These are phyloP conservation scores for Tyrophagus putrescentiae DNA, from an alignment of 1,140 invertebrate species.

Conservation along the genomic window DNA sequence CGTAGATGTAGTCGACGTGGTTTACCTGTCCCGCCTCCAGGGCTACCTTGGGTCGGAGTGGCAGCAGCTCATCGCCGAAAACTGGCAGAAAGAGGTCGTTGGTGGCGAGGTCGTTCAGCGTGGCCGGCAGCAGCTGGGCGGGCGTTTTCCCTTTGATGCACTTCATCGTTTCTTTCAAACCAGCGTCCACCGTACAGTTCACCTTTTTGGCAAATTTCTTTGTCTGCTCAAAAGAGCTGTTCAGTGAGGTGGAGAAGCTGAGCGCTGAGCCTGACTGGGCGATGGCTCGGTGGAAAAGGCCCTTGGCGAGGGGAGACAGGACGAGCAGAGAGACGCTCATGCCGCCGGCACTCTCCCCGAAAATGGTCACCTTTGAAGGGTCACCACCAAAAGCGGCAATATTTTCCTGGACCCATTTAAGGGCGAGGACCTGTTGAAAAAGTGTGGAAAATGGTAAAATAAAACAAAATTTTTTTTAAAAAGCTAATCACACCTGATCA, in stretches of 20 bases:
- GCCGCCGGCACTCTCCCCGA: slow-evolving; percentile 41
- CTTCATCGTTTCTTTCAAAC: neutral
- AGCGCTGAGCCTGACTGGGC: slow-evolving; percentile 22
- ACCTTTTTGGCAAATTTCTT: neutral
- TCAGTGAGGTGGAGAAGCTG: slow-evolving; percentile 49
- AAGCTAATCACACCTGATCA: slow-evolving; percentile 75
- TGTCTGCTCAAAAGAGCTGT: slow-evolving; percentile 38
- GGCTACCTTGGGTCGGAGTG: slow-evolving; percentile 5
- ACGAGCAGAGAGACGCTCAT: slow-evolving; percentile 42
- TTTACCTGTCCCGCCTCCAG: neutral
- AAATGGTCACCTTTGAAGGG: slow-evolving; percentile 39
- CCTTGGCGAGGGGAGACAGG: slow-evolving; percentile 40
- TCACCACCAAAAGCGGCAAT: slow-evolving; percentile 65
- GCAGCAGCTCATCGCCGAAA: slow-evolving; percentile 9
- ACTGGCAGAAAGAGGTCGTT: neutral
- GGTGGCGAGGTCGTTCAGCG: neutral
- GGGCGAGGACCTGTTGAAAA: slow-evolving; percentile 39
- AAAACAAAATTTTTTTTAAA: too few species aligned
- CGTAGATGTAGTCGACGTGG: neutral
- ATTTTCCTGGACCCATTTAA: slow-evolving; percentile 60
- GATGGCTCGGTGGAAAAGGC: slow-evolving; percentile 25
- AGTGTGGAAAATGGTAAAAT: too few species aligned
- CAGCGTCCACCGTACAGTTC: neutral
- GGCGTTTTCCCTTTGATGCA: slow-evolving; percentile 10
- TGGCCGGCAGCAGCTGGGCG: neutral